Percentiles rank a stretch among this genome's conserved stretches.
Conservation (phyloP, 2,113 vertebrate species). For the Rhabdomys dilectus region DNA sequence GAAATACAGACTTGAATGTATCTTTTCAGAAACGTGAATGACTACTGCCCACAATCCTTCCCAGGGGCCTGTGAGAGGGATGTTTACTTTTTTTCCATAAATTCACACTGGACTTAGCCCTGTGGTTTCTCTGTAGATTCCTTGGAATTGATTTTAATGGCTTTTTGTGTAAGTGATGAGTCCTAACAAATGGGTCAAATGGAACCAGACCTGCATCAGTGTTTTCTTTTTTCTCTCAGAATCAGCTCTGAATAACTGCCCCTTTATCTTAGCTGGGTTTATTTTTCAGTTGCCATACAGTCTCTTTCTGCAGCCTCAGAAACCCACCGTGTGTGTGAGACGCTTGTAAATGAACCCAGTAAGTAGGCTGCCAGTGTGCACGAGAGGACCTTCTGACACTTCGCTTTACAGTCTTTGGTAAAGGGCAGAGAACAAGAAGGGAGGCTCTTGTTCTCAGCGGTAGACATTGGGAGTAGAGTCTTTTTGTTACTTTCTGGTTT, state of each 20-base stretch:
- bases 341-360: conserved; percentile 53
- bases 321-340: conserved; percentile 47
- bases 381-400: not conserved
- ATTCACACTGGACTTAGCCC: not conserved
- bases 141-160: not conserved
- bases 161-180: not conserved
- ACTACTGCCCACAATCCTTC: not conserved
- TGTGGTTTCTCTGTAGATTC: not conserved
- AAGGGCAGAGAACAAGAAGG: not conserved
- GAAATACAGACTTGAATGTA: not conserved
- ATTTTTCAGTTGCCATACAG: conserved; percentile 50
- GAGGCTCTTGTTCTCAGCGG: not conserved
- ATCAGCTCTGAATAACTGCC: conserved; percentile 1
- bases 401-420: not conserved
- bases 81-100: not conserved
- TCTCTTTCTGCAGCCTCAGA: conserved; percentile 35
- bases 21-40: not conserved
- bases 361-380: conserved; percentile 35
- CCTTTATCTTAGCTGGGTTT: conserved; percentile 54
- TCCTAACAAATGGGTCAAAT: not conserved
- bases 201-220: not conserved
- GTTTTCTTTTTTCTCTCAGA: not conserved
- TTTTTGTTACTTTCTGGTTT: not conserved
- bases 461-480: not conserved
- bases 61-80: not conserved